Percentiles rank a stretch among this genome's conserved stretches.
These are phyloP conservation scores for Dermatophagoides farinae DNA, from an alignment of 1,140 invertebrate species.

Conservation along the genomic window DNA sequence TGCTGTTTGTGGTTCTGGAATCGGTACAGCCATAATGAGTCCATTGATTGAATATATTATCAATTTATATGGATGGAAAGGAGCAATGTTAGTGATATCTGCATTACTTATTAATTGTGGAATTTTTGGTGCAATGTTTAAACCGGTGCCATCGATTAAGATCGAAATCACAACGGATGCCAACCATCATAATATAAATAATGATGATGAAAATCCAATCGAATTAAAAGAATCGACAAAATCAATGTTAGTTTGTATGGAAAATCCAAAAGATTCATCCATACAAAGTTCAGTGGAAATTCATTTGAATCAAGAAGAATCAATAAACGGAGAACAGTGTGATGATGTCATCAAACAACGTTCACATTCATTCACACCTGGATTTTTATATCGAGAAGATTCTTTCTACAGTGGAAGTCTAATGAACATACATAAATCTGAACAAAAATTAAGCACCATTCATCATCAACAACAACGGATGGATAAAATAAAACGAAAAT, in stretches of 20 bases:
- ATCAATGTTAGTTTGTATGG: too few relatives aligned
- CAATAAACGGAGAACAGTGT: too few relatives aligned
- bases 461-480: not conserved
- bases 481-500: constrained; percentile 9
- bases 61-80: constrained; percentile 21
- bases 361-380: constrained; percentile 14
- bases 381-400: constrained; percentile 48
- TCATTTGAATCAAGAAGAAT: not conserved
- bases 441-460: not conserved
- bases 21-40: constrained; percentile 48
- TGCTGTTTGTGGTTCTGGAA: constrained; percentile 66
- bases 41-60: constrained; percentile 21
- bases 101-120: constrained; percentile 23
- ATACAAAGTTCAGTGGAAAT: not conserved
- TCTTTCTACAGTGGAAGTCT: constrained; percentile 65
- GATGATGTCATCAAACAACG: not conserved
- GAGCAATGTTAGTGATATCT: constrained; percentile 25
- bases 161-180: too few relatives aligned
- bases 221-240: not conserved
- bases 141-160: constrained; percentile 29
- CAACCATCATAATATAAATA: not conserved
- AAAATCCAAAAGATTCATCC: not conserved
- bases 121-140: constrained; percentile 23
- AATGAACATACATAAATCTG: constrained; percentile 32
- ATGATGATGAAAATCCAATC: not conserved